Evolutionary conservation across 2,797 vertebrate species (phyloP).

Genomic region (Chrysocyon brachyurus): DNA sequence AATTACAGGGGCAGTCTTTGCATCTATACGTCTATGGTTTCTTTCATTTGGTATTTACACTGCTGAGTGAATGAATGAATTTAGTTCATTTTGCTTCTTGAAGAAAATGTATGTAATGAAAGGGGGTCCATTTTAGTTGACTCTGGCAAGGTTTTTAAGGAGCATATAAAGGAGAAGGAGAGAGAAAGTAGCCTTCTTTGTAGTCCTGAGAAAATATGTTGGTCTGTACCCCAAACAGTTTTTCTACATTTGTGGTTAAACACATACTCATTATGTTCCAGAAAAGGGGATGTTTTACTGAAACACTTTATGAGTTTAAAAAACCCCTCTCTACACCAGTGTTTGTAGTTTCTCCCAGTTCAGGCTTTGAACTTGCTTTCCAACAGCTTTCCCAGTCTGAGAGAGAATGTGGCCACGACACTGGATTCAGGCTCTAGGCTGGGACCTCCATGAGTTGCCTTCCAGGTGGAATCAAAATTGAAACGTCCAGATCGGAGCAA

Average conservation of each 20-base stretch:
- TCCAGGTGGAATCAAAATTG: neutral
- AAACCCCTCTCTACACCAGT: neutral
- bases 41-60: constrained; percentile 71
- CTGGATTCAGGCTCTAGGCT: neutral
- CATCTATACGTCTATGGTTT: constrained; percentile 50
- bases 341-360: constrained; percentile 36
- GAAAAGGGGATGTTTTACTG: constrained; percentile 35
- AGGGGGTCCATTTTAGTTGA: constrained; percentile 62
- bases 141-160: constrained; percentile 62
- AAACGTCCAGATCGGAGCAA: neutral
- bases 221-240: constrained; percentile 16
- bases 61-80: constrained; percentile 64
- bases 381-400: neutral
- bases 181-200: constrained; percentile 43
- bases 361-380: constrained; percentile 37
- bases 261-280: constrained; percentile 35
- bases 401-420: neutral
- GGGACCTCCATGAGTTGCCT: neutral
- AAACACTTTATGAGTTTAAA: constrained; percentile 15
- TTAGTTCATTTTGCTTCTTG: constrained; percentile 71
- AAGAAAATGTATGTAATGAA: constrained; percentile 60
- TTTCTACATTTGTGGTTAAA: constrained; percentile 66
- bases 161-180: neutral
- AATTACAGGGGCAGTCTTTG: constrained; percentile 74
- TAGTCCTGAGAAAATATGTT: constrained; percentile 58